Evolutionary conservation across 2,888 invertebrate genomes (phyloP), one percentile per base, ranked within the genome.

Genomic region (Macrophya alboannulata): DNA sequence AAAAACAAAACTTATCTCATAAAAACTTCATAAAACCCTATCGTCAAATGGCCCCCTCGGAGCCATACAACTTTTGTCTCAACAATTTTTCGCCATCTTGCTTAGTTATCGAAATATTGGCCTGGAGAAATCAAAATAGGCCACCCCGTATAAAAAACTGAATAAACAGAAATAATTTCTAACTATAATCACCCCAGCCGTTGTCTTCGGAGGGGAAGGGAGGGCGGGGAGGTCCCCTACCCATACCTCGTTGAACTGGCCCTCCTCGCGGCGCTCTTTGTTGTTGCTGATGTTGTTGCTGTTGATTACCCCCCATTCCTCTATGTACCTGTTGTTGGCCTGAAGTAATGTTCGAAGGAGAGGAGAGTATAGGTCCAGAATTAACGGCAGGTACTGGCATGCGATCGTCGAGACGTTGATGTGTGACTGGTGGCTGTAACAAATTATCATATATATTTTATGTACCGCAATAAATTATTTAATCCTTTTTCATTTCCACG

Each of bases 361-460:
- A 88, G 9, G 90, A 87, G 17, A 91, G 86, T 21, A 91, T 85
- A n/a, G 92, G 88, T 65, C 90, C 90, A 83, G 89, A 91, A 31
- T 85, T 89, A 17, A 51, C 62, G 84, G 88, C 86, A 85, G 90
- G 89, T 5, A 92, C 86, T 74, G 90, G 89, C 86, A 94, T 88
- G 85, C 94, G 92, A 65, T 93, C 94, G 21, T 94, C 94, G 76
- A 91, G 89, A 21, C 93, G 93, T 48, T 92, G 86, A 85, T 90
- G 93, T 85, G 91, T 91, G 86, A 91, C 90, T 4, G 94, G 94
- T 15, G 94, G 94, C 94, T 94, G 87, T 45, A 89, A 89, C n/a
- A 81, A 17, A 15, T 37, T 48, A 51, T 31, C 4, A 51, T 9
- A 15, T 0, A 48, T 15, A 1, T 0, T 17, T 0, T 17, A 10